These are phyloP conservation scores for Drosophila sp. DNA, from an alignment of 1,140 invertebrate species.

Conservation along the genomic window DNA sequence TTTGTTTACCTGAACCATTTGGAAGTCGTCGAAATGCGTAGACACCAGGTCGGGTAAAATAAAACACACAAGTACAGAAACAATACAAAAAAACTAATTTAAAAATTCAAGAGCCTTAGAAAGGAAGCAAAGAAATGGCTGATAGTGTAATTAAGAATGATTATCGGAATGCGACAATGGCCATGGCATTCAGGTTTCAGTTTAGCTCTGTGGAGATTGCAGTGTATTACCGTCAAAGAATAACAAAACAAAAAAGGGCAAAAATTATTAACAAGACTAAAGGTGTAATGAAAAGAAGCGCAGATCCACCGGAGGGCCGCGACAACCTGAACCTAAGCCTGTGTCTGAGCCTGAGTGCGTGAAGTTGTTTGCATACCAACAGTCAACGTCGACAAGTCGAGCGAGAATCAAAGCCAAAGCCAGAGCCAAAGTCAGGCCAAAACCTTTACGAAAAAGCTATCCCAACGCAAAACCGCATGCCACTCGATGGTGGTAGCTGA, in stretches of 20 bases:
- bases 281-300: constrained; percentile 58
- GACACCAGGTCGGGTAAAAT: too few relatives aligned
- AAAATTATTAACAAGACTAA: constrained; percentile 62
- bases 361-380: constrained; percentile 64
- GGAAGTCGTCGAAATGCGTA: too few relatives aligned
- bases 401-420: constrained; percentile 28
- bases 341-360: constrained; percentile 37
- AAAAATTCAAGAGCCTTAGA: too few relatives aligned
- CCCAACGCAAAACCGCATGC: constrained; percentile 42
- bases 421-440: constrained; percentile 29
- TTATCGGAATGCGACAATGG: constrained; percentile 6
- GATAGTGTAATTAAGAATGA: constrained; percentile 4
- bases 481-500: constrained; percentile 68
- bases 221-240: constrained; percentile 39
- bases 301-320: constrained; percentile 19
- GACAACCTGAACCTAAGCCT: constrained; percentile 17
- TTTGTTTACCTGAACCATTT: too few relatives aligned
- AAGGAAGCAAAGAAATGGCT: not conserved
- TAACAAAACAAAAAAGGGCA: constrained; percentile 29
- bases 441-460: constrained; percentile 10
- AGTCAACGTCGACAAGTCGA: constrained; percentile 28
- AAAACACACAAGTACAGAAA: not conserved
- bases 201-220: not conserved
- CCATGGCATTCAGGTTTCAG: constrained; percentile 16
- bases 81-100: not conserved